These are phyloP conservation scores for Spea hammondii DNA, from an alignment of 2,797 vertebrate species.

Conservation along the genomic window DNA sequence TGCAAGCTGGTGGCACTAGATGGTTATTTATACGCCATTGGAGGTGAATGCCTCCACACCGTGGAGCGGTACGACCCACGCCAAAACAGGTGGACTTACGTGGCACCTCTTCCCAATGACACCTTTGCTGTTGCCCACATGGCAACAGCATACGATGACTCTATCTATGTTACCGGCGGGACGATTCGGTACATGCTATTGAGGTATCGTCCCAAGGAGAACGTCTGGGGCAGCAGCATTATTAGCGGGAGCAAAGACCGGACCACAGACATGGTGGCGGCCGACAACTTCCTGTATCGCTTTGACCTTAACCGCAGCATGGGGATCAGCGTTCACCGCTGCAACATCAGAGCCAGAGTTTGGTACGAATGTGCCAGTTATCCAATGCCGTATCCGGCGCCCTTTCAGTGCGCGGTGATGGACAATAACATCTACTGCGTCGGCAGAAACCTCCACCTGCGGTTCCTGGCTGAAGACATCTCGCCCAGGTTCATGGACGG, in stretches of 20 bases:
- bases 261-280: constrained; percentile 76
- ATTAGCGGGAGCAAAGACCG: constrained; percentile 70
- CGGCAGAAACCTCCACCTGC: constrained; percentile 71
- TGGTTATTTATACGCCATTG: constrained; percentile 87
- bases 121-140: constrained; percentile 89
- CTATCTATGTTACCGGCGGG: constrained; percentile 88
- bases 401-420: constrained; percentile 78
- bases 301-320: constrained; percentile 79
- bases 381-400: constrained; percentile 58
- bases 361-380: constrained; percentile 83
- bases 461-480: constrained; percentile 80
- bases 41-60: constrained; percentile 86
- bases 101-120: constrained; percentile 80
- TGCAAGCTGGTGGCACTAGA: constrained; percentile 87
- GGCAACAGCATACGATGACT: constrained; percentile 74
- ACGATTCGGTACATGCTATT: constrained; percentile 80
- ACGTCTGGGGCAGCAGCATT: constrained; percentile 74
- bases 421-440: constrained; percentile 79
- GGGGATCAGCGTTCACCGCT: constrained; percentile 81
- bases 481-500: constrained; percentile 79
- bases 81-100: constrained; percentile 81
- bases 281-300: constrained; percentile 81
- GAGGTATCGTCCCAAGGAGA: constrained; percentile 71
- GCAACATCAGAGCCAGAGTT: constrained; percentile 75
- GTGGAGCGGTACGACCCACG: constrained; percentile 89